Conservation (phyloP, 1,140 invertebrate genomes). For the Drosophila suzukii region DNA sequence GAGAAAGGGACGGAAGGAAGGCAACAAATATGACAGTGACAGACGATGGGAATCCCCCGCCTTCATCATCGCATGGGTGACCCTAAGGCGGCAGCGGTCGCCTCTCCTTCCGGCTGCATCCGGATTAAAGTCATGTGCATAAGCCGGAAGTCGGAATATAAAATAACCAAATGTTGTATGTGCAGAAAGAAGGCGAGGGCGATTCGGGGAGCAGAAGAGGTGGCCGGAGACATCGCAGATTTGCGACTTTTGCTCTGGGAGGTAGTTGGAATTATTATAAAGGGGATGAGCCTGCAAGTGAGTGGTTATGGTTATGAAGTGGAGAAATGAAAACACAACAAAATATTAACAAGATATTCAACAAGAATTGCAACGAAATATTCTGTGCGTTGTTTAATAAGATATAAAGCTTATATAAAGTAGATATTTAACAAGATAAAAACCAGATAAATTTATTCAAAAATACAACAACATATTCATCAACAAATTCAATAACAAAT, state of each 20-base stretch:
- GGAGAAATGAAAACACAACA: not conserved
- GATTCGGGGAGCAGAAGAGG: not conserved
- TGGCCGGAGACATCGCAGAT: constrained; percentile 27
- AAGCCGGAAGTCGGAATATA: constrained; percentile 79
- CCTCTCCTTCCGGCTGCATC: constrained; percentile 60
- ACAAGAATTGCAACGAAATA: not conserved
- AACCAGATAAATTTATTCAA: no score
- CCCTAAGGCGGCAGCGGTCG: constrained; percentile 37
- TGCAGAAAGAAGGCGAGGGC: not conserved
- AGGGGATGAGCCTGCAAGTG: constrained; percentile 33
- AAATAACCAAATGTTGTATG: constrained; percentile 70
- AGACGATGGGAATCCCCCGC: constrained; percentile 49
- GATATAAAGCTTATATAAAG: no score
- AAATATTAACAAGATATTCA: not conserved
- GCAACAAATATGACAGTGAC: constrained; percentile 72
- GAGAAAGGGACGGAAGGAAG: constrained; percentile 17
- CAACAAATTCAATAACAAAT: no score
- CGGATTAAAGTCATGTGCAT: constrained; percentile 81
- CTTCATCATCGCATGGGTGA: constrained; percentile 16
- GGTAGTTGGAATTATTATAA: constrained; percentile 26
- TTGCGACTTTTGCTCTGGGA: constrained; percentile 61
- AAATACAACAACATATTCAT: no score
- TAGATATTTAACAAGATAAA: no score
- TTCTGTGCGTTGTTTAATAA: no score
- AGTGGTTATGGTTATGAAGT: constrained; percentile 67